Conservation (phyloP, 2,888 invertebrate species). For the Chrysina gloriosa region DNA sequence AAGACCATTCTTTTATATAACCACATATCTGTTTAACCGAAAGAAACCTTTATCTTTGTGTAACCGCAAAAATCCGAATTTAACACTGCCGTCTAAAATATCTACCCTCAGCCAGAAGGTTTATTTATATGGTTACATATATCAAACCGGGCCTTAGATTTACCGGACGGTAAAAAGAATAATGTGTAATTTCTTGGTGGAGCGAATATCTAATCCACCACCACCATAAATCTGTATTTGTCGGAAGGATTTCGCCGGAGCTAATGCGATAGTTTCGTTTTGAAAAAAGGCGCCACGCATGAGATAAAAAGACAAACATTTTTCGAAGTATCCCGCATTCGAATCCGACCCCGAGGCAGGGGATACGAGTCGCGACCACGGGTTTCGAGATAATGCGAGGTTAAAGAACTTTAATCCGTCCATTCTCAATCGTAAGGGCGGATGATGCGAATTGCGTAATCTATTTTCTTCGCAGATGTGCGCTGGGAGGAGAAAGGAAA, state of each 20-base stretch:
- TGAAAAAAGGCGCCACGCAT: conserved; percentile 44
- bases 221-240: conserved; percentile 34
- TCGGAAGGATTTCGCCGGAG: conserved; percentile 23
- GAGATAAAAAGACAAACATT: conserved; percentile 44
- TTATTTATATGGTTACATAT: no score
- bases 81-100: no score
- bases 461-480: conserved; percentile 29
- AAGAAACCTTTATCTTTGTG: no score
- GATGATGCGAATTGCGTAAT: conserved; percentile 41
- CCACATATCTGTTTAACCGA: no score
- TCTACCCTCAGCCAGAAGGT: no score
- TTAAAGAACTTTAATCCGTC: conserved; percentile 46
- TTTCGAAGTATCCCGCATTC: conserved; percentile 18
- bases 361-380: conserved; percentile 37
- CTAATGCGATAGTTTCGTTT: conserved; percentile 19
- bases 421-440: conserved; percentile 44
- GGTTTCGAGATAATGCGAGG: conserved; percentile 44
- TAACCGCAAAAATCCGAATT: no score
- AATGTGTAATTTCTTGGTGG: conserved; percentile 19
- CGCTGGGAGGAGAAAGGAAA: conserved; percentile 9
- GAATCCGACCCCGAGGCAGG: background rate
- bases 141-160: background rate
- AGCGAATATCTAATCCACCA: conserved; percentile 18
- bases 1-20: no score
- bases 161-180: conserved; percentile 1